Evolutionary conservation across 2,888 invertebrate genomes (phyloP).

Genomic region (Cecidostiba fungosa): DNA sequence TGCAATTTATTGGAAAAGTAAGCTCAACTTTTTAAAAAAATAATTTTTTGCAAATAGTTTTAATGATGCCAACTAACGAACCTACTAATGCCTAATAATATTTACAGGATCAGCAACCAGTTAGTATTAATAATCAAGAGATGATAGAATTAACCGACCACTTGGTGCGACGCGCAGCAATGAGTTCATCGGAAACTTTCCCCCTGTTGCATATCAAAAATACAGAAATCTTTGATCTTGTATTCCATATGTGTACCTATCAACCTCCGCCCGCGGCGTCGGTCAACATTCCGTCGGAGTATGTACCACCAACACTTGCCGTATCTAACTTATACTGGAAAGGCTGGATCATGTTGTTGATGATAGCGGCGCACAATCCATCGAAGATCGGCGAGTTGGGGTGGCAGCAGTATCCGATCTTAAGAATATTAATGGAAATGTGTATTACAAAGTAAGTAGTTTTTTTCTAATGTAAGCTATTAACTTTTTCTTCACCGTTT

Average conservation of each 20-base stretch:
- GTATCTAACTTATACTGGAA: constrained; percentile 98
- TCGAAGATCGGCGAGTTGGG: constrained; percentile 91
- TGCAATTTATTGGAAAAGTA: constrained; percentile 68
- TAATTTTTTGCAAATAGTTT: constrained; percentile 17
- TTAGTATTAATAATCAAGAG: constrained; percentile 89
- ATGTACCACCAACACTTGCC: constrained; percentile 92
- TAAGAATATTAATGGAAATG: constrained; percentile 96
- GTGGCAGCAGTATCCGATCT: constrained; percentile 94
- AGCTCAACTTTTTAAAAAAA: constrained; percentile 8
- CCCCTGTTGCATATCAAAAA: constrained; percentile 89
- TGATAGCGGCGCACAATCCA: constrained; percentile 96
- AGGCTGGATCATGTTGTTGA: constrained; percentile 92
- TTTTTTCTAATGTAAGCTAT: too few species aligned
- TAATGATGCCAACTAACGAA: constrained; percentile 58
- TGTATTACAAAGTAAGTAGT: constrained; percentile 95
- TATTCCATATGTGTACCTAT: constrained; percentile 95
- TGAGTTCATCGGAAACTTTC: constrained; percentile 87
- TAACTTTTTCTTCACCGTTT: neutral
- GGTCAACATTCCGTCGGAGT: constrained; percentile 91
- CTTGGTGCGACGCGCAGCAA: constrained; percentile 91
- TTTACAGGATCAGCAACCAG: constrained; percentile 83
- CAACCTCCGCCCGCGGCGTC: constrained; percentile 91
- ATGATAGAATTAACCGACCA: constrained; percentile 93
- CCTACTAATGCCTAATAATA: constrained; percentile 48
- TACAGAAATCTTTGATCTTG: constrained; percentile 92